Base-by-base conservation (phyloP, 2,113 vertebrate genomes). In the Tenebrosternarchus preto region DNA sequence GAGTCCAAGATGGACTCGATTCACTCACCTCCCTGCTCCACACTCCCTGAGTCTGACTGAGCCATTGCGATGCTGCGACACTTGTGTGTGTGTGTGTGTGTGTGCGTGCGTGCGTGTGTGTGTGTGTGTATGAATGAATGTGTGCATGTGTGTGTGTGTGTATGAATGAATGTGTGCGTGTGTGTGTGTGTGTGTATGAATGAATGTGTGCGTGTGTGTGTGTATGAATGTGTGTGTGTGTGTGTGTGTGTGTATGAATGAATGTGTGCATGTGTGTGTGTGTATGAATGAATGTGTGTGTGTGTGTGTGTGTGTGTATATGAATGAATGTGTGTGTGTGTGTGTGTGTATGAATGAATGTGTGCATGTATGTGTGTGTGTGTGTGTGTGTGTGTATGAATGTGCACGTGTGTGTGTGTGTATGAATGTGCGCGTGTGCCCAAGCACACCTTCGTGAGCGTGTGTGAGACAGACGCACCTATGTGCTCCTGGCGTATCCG, bases 401-500 rank as follows among this genome's bases (percentile, higher is more conserved):
- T 70, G 68, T 36, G 46, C 9, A n/a, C 20, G n/a, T 70, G 9
- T n/a, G 25, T 31, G 29, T 19, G 50, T 19, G 59, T 61, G 59
- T 17, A 22, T 39, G 39, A 8, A 9, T 43, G 39, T 43, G 39
- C 11, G 5, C 20, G 59, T 24, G 8, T 22, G 20, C n/a, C 39
- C 1, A 43, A 43, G 39, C 11, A 9, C 11, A 3, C 24, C n/a
- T 61, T n/a, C 24, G 33, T 1, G 22, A 2, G 70, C 2, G 60
- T 33, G 63, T 66, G 43, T 53, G 25, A 53, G 60, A 56, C 33
- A 78, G 76, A 69, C 20, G 63, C 64, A 43, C 82, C 75, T 50
- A 53, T 61, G 72, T 72, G 76, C 75, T 80, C 27, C 74, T 24
- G 75, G 73, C 73, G 80, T 66, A 46, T 85, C 80, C 20, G 76